These are phyloP conservation scores for Syrrhaptes paradoxus DNA, from an alignment of 2,113 vertebrate genomes.

Conservation along the genomic window DNA sequence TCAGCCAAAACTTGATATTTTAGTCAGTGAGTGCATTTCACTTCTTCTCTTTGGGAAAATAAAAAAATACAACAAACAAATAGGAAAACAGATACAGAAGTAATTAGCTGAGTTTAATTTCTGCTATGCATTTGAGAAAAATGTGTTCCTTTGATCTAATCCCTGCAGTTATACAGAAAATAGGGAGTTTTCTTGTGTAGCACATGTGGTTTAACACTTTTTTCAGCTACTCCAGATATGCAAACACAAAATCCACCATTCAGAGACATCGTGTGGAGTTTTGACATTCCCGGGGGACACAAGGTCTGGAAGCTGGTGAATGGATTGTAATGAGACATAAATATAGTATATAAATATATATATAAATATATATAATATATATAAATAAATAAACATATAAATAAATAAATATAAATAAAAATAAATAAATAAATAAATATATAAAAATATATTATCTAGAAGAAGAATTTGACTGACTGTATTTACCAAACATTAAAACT, in stretches of 20 bases:
- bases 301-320: background rate
- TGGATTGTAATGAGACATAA: background rate
- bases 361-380: no score
- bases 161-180: background rate
- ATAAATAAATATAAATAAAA: no score
- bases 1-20: background rate
- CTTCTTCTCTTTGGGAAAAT: background rate
- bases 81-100: background rate
- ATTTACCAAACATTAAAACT: background rate
- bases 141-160: background rate
- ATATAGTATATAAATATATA: no score
- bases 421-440: no score
- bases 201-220: background rate
- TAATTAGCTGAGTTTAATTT: background rate
- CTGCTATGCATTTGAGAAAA: background rate
- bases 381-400: no score
- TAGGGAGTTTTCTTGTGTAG: background rate
- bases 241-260: conserved; percentile 1
- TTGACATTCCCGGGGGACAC: background rate
- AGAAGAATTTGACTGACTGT: background rate
- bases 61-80: background rate
- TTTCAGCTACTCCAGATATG: background rate
- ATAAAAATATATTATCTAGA: background rate
- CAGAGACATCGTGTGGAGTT: background rate
- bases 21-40: background rate